Evolutionary conservation across 2,113 vertebrate species (phyloP).

Genomic region (Rafetus swinhoei): DNA sequence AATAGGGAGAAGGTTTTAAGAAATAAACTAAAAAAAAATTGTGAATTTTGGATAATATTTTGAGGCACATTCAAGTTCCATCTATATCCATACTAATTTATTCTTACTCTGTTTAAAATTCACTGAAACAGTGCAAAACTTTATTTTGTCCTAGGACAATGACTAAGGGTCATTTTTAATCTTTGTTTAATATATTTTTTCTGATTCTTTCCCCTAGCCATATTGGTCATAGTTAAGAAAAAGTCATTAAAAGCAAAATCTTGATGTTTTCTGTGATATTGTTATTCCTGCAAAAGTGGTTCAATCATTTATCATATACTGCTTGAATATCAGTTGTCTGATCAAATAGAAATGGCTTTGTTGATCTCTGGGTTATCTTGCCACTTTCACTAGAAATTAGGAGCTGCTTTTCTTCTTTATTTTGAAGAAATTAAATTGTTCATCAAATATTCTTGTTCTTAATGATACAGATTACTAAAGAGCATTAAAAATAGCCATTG

Average conservation of each 20-base stretch:
- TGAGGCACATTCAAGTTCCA: neutral
- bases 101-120: slow-evolving; percentile 24
- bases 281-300: slow-evolving; percentile 28
- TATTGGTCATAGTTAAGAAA: neutral
- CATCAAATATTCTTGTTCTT: neutral
- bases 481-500: slow-evolving; percentile 43
- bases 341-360: slow-evolving; percentile 19
- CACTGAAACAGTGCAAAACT: slow-evolving; percentile 2
- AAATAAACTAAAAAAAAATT: slow-evolving; percentile 35
- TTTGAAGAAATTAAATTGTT: slow-evolving; percentile 57
- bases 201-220: neutral
- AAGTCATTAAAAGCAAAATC: neutral
- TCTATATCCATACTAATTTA: neutral
- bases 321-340: neutral
- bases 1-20: slow-evolving; percentile 21
- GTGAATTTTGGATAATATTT: neutral
- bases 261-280: slow-evolving; percentile 14
- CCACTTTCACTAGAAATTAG: slow-evolving; percentile 29
- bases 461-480: slow-evolving; percentile 54
- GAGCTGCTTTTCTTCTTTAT: slow-evolving; percentile 43
- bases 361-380: slow-evolving; percentile 13
- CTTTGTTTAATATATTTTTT: slow-evolving; percentile 20
- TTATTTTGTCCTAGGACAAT: neutral
- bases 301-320: slow-evolving; percentile 23
- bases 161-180: neutral